Conservation (phyloP, 2,113 vertebrate genomes). For the Polypterus senegalus region DNA sequence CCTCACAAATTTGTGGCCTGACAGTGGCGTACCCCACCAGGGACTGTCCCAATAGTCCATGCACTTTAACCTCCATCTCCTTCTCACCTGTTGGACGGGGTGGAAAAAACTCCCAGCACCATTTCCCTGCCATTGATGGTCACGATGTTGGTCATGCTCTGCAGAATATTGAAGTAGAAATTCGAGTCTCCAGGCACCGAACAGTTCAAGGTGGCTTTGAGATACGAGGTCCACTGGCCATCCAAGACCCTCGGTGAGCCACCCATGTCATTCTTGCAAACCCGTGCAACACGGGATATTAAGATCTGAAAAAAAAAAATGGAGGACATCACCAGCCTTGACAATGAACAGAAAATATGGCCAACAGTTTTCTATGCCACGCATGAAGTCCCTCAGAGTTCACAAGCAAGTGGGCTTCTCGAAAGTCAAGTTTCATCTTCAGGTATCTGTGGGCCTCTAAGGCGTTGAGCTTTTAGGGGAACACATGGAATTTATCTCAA, state of each 20-base stretch:
- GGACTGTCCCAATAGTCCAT: background rate
- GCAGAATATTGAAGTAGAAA: slow-evolving; percentile 95
- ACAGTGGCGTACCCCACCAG: too few species aligned
- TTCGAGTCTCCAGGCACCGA: slow-evolving; percentile 85
- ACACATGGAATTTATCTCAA: too few species aligned
- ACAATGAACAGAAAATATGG: background rate
- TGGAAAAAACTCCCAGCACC: slow-evolving; percentile 84
- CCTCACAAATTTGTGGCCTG: too few species aligned
- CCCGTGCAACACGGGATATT: slow-evolving; percentile 80
- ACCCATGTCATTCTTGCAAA: slow-evolving; percentile 82
- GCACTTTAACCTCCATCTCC: slow-evolving; percentile 10
- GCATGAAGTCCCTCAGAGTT: too few species aligned
- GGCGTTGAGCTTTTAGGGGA: too few species aligned
- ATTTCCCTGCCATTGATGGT: slow-evolving; percentile 73
- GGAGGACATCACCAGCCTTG: too few species aligned
- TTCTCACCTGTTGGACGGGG: slow-evolving; percentile 78
- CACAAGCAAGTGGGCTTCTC: too few species aligned
- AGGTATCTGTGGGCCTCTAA: too few species aligned
- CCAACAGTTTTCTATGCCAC: too few species aligned
- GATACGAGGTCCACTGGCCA: slow-evolving; percentile 94
- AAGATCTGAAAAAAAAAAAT: slow-evolving; percentile 51
- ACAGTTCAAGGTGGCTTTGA: slow-evolving; percentile 92
- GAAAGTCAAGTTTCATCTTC: too few species aligned
- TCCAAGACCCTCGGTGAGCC: slow-evolving; percentile 86
- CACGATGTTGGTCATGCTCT: slow-evolving; percentile 78